Evolutionary conservation across 2,113 vertebrate genomes (phyloP).

Genomic region (Nycticryphes semicollaris): DNA sequence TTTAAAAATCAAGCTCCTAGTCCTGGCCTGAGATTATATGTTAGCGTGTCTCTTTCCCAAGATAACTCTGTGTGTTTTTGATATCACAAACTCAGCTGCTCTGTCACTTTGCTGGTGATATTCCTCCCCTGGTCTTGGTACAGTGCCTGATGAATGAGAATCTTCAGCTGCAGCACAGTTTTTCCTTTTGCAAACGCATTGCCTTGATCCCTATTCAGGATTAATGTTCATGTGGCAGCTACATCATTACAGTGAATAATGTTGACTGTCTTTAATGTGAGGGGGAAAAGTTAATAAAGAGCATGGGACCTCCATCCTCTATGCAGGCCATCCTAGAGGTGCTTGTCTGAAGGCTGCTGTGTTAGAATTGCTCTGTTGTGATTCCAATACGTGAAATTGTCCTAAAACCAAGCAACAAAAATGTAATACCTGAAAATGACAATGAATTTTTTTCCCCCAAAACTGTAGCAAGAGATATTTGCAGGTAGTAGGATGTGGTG

Average conservation of each 20-base stretch:
- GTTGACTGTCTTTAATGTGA: background rate
- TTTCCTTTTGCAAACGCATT: background rate
- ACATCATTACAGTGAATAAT: background rate
- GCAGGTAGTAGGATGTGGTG: background rate
- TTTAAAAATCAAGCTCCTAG: background rate
- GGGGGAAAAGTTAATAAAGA: background rate
- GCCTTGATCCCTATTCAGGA: background rate
- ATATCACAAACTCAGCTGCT: background rate
- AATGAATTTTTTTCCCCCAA: background rate
- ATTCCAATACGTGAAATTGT: background rate
- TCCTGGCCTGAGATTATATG: background rate
- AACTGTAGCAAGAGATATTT: background rate
- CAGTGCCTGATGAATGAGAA: fast-evolving
- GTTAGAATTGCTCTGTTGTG: background rate
- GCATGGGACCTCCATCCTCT: background rate
- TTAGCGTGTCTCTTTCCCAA: background rate
- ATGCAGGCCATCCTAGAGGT: background rate
- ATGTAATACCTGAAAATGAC: background rate
- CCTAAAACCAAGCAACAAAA: background rate
- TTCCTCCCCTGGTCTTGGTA: fast-evolving
- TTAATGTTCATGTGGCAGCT: background rate
- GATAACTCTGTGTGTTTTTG: background rate
- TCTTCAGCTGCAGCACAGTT: background rate
- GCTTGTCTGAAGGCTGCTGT: background rate
- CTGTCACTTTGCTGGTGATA: fast-evolving